A percentile compares a stretch with the other conserved stretches of the same genome.
These are phyloP conservation scores for Ophiodon elongatus DNA, from an alignment of 2,113 vertebrate genomes.

Conservation along the genomic window DNA sequence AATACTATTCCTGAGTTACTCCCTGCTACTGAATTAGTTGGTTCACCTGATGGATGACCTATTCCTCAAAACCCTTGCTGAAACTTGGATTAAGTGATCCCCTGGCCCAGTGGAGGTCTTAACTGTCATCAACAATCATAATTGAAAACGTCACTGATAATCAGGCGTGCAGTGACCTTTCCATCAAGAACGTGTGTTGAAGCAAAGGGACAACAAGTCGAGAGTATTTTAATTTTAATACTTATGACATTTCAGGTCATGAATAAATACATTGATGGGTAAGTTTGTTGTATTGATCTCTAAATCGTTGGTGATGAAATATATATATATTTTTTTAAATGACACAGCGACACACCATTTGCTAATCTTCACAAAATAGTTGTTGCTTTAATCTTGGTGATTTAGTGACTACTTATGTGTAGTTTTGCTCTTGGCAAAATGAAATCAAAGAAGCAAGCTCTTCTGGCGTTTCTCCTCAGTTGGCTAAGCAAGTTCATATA, in stretches of 20 bases:
- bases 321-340: background rate
- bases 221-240: background rate
- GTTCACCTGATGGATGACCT: slow-evolving; percentile 57
- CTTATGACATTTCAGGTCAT: background rate
- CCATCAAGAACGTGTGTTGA: slow-evolving; percentile 37
- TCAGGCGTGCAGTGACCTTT: slow-evolving; percentile 78
- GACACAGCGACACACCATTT: background rate
- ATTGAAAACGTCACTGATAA: slow-evolving; percentile 79
- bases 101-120: slow-evolving; percentile 56
- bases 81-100: slow-evolving; percentile 69
- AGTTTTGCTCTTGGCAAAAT: background rate
- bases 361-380: background rate
- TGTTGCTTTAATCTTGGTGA: background rate
- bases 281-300: background rate
- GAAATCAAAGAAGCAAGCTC: background rate
- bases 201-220: slow-evolving; percentile 29
- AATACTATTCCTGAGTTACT: slow-evolving; percentile 29
- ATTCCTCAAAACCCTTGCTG: slow-evolving; percentile 46
- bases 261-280: background rate
- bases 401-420: background rate
- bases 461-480: no score
- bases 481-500: background rate
- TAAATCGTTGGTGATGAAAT: background rate
- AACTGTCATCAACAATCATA: slow-evolving; percentile 70
- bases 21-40: slow-evolving; percentile 20